phyloP scores from a whole-genome alignment of 2,113 vertebrate genomes.

The Papio anubis region DNA sequence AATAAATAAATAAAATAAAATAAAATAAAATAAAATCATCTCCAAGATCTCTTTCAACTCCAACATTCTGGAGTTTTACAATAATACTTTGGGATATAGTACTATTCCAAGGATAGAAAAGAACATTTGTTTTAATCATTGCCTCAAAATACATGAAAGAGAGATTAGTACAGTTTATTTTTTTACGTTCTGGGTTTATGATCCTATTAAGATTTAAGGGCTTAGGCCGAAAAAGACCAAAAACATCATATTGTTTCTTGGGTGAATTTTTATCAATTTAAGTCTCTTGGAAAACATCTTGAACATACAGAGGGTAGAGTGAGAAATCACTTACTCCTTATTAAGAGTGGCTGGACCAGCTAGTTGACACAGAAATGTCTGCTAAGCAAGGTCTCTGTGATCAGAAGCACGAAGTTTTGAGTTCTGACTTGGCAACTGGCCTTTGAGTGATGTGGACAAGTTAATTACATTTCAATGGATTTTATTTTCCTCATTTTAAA shows the following conservation, averaged over 20 bases:
- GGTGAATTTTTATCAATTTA: background rate
- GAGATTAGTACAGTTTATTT: background rate
- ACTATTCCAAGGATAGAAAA: background rate
- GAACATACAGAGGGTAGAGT: background rate
- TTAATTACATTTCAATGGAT: background rate
- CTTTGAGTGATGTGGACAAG: background rate
- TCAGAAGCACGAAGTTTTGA: background rate
- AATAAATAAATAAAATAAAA: too few relatives aligned
- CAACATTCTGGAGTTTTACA: background rate
- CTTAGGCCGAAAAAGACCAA: background rate
- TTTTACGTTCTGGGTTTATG: background rate
- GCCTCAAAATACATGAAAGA: background rate
- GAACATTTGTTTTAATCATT: background rate
- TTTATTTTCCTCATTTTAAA: constrained; percentile 2
- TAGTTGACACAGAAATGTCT: background rate
- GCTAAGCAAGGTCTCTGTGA: background rate
- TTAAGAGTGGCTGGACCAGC: background rate
- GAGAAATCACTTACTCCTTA: background rate
- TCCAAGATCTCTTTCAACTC: background rate
- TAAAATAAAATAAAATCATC: background rate
- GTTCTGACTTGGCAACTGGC: background rate
- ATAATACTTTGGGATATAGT: background rate
- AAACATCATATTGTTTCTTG: background rate
- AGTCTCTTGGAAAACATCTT: background rate
- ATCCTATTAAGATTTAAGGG: background rate